phyloP scores from a whole-genome alignment of 2,888 invertebrate species.

The Agonopterix alstromeriana region DNA sequence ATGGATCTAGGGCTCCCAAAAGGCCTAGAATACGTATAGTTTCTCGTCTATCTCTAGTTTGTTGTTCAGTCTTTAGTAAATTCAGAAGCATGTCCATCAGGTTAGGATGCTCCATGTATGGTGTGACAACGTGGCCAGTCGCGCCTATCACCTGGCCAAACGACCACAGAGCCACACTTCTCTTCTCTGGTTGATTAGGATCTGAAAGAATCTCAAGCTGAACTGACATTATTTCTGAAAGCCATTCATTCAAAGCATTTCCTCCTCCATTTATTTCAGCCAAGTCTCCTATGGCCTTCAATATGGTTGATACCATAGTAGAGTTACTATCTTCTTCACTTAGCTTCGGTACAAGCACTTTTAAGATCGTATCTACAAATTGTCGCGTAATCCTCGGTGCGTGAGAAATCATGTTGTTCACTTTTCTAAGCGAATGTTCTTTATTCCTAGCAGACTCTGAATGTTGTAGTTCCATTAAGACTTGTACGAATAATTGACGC shows the following conservation, averaged over 20 bases:
- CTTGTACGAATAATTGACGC: conserved; percentile 92
- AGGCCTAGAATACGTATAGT: conserved; percentile 96
- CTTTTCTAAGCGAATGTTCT: conserved; percentile 96
- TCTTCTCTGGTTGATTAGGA: conserved; percentile 93
- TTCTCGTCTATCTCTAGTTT: conserved; percentile 88
- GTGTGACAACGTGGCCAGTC: conserved; percentile 96
- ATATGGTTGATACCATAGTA: conserved; percentile 91
- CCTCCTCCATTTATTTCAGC: conserved; percentile 93
- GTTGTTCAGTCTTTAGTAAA: conserved; percentile 96
- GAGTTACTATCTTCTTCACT: conserved; percentile 93
- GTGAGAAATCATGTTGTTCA: conserved; percentile 95
- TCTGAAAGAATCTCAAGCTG: conserved; percentile 96
- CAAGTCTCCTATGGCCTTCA: conserved; percentile 95
- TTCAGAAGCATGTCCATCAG: conserved; percentile 94
- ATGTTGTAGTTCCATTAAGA: conserved; percentile 94
- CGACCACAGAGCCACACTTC: conserved; percentile 96
- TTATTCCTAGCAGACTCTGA: conserved; percentile 97
- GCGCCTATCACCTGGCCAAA: conserved; percentile 97
- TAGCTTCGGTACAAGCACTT: conserved; percentile 92
- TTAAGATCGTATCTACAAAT: conserved; percentile 95
- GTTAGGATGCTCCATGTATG: conserved; percentile 95
- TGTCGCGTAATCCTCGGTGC: conserved; percentile 95
- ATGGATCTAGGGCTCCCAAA: conserved; percentile 98
- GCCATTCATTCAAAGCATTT: conserved; percentile 91
- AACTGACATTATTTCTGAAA: conserved; percentile 91